Conservation (phyloP, 2,888 invertebrate genomes). For the Prenolepis imparis region DNA sequence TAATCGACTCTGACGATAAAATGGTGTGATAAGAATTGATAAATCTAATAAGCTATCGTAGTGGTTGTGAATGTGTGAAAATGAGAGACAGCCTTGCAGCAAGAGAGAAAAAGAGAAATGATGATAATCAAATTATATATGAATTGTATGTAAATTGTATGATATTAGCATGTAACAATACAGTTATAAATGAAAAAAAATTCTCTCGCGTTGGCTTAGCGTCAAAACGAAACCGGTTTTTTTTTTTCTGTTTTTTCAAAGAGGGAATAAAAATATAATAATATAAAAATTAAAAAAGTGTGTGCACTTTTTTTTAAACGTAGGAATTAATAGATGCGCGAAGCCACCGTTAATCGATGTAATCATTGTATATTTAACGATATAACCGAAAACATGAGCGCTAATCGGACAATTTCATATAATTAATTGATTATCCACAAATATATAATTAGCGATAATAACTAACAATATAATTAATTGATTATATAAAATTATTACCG, state of each 20-base stretch:
- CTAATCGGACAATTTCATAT: conserved; percentile 18
- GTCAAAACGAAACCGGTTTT: no score
- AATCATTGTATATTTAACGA: conserved; percentile 35
- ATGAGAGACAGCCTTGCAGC: conserved; percentile 73
- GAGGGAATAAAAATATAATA: background rate
- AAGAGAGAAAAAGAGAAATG: conserved; percentile 60
- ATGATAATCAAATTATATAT: conserved; percentile 72
- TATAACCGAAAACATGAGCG: conserved; percentile 1
- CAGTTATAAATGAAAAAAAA: conserved; percentile 16
- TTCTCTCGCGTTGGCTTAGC: conserved; percentile 3
- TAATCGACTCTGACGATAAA: conserved; percentile 59
- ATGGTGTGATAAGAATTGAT: conserved; percentile 62
- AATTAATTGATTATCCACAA: conserved; percentile 18
- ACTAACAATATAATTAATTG: conserved; percentile 24
- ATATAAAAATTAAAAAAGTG: background rate
- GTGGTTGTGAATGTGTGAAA: conserved; percentile 40
- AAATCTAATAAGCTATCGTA: conserved; percentile 61
- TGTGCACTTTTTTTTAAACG: conserved; percentile 9
- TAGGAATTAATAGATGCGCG: conserved; percentile 33
- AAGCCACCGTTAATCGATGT: conserved; percentile 20
- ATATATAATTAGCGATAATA: conserved; percentile 7
- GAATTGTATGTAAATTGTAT: background rate
- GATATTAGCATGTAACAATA: conserved; percentile 39
- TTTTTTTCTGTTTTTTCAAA: background rate
- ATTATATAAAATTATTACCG: conserved; percentile 30